These are phyloP conservation scores for Drosophila burlai DNA, from an alignment of 1,140 invertebrate species.

Conservation along the genomic window DNA sequence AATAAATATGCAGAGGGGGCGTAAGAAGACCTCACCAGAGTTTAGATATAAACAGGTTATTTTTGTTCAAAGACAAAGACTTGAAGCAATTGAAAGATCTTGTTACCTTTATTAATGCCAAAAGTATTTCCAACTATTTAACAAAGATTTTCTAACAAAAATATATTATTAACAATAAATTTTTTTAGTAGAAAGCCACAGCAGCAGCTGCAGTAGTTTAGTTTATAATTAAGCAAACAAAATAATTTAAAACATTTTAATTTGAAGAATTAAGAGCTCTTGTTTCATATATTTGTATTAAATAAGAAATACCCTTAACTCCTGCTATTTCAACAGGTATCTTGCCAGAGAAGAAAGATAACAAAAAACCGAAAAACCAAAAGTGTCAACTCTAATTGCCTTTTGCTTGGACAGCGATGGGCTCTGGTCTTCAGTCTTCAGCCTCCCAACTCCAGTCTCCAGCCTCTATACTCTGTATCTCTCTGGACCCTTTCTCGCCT, in stretches of 20 bases:
- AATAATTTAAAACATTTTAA: no score
- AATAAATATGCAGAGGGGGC: conserved; percentile 3
- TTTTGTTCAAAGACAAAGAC: not conserved
- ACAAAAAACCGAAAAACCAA: conserved; percentile 55
- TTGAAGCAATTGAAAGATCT: not conserved
- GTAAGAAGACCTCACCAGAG: not conserved
- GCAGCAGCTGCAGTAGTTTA: no score
- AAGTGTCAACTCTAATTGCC: conserved; percentile 84
- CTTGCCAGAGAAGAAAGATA: not conserved
- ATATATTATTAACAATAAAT: not conserved
- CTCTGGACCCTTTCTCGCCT: conserved; percentile 29
- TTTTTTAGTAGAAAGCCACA: not conserved
- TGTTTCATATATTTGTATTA: not conserved
- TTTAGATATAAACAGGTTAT: conserved; percentile 10
- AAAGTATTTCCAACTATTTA: not conserved
- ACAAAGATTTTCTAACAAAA: not conserved
- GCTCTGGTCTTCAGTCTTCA: not conserved
- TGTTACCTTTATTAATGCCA: no score
- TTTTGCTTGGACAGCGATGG: conserved; percentile 67
- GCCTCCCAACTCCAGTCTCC: not conserved
- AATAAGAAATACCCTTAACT: no score
- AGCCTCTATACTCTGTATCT: not conserved
- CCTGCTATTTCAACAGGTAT: not conserved
- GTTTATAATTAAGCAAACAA: no score
- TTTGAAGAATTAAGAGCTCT: not conserved